Evolutionary conservation across 1,140 invertebrate genomes (phyloP).

Genomic region (Drosophila leontia): DNA sequence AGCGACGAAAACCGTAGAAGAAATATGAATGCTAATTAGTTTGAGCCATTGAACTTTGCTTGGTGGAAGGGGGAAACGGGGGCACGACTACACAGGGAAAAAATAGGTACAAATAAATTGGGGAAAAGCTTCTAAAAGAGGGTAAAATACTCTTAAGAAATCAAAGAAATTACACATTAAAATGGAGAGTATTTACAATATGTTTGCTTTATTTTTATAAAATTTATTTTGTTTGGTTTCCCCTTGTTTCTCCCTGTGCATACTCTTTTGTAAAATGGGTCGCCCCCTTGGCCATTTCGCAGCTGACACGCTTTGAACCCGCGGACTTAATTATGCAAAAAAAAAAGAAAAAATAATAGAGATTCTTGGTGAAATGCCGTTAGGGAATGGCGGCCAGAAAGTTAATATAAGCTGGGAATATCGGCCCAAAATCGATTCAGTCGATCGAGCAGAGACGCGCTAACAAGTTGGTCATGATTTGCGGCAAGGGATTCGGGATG

Average conservation of each 20-base stretch:
- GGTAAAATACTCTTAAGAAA: neutral
- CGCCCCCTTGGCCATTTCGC: constrained; percentile 21
- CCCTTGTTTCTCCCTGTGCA: neutral
- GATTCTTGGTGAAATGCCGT: constrained; percentile 37
- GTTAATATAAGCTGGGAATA: constrained; percentile 52
- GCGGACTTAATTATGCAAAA: constrained; percentile 60
- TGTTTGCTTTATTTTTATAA: neutral
- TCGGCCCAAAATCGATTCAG: constrained; percentile 38
- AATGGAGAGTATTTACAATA: neutral
- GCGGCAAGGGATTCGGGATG: constrained; percentile 43
- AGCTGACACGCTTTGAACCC: constrained; percentile 55
- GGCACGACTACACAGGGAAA: constrained; percentile 3
- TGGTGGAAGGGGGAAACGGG: neutral
- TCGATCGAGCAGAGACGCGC: constrained; percentile 38
- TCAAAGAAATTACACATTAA: neutral
- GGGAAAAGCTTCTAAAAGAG: too few relatives aligned
- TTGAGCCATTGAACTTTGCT: constrained; percentile 59
- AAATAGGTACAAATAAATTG: neutral
- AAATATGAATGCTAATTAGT: constrained; percentile 48
- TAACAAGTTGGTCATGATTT: constrained; percentile 31
- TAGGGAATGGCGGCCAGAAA: constrained; percentile 39
- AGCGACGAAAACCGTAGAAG: constrained; percentile 38
- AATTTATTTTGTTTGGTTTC: neutral
- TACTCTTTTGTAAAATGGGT: constrained; percentile 33
- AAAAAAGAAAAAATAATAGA: constrained; percentile 8